Evolutionary conservation across 2,888 invertebrate species (phyloP).

Genomic region (Toxonevra muliebris): DNA sequence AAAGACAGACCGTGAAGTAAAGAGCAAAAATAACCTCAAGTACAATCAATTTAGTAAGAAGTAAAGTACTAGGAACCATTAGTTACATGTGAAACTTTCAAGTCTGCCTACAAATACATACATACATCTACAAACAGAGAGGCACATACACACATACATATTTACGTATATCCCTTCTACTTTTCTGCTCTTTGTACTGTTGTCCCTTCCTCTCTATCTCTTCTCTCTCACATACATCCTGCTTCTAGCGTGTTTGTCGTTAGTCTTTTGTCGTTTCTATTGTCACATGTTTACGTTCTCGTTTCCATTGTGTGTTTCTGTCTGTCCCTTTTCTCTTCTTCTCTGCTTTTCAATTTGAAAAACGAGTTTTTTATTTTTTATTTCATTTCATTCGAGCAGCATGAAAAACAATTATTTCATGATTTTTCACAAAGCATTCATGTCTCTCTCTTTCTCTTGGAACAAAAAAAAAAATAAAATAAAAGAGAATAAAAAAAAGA

Average conservation of each 20-base stretch:
- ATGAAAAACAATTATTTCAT: slow-evolving; percentile 26
- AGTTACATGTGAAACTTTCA: too few species aligned
- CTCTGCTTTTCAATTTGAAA: not conserved
- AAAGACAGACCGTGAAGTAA: too few species aligned
- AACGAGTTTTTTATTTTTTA: slow-evolving; percentile 1
- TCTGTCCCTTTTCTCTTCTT: slow-evolving; percentile 2
- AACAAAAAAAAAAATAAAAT: too few species aligned
- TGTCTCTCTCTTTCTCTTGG: not conserved
- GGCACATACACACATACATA: too few species aligned
- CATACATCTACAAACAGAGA: too few species aligned
- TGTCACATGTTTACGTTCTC: slow-evolving; percentile 37
- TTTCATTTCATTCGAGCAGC: not conserved
- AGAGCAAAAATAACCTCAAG: too few species aligned
- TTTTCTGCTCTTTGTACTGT: too few species aligned
- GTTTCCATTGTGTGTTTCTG: not conserved
- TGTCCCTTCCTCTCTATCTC: too few species aligned
- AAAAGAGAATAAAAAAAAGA: not conserved
- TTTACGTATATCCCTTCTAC: too few species aligned
- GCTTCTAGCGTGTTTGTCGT: slow-evolving; percentile 3
- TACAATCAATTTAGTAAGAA: too few species aligned
- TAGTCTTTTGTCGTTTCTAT: slow-evolving; percentile 38
- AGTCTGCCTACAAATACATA: too few species aligned
- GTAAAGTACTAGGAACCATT: too few species aligned
- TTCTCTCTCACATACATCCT: not conserved
- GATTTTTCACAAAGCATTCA: slow-evolving; percentile 24